Evolutionary conservation across 1,140 invertebrate genomes (phyloP).

Genomic region (Colletes gigas): DNA sequence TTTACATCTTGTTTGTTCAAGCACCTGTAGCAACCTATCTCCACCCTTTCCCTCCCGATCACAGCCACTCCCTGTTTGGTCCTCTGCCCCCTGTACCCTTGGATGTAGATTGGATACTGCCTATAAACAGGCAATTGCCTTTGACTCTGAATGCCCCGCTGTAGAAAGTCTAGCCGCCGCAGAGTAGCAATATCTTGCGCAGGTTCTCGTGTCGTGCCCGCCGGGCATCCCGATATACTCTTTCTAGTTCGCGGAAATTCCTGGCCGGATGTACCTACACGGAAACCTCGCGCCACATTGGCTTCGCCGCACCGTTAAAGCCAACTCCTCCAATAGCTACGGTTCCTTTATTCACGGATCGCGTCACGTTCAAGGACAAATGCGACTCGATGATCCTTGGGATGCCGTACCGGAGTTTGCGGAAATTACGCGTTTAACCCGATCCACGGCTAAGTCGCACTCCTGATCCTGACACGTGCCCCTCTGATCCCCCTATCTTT

Average conservation of each 20-base stretch:
- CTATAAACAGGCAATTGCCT: conserved; percentile 71
- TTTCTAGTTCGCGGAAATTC: background rate
- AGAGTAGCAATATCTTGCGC: conserved; percentile 61
- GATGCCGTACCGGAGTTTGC: too few species aligned
- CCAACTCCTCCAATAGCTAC: background rate
- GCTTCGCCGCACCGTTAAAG: too few species aligned
- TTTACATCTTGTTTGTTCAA: conserved; percentile 79
- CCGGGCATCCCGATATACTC: conserved; percentile 18
- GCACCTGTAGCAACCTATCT: conserved; percentile 68
- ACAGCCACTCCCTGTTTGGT: background rate
- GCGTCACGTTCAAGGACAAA: background rate
- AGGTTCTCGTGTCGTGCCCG: conserved; percentile 47
- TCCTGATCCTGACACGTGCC: too few species aligned
- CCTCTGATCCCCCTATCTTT: too few species aligned
- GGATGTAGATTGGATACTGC: conserved; percentile 74
- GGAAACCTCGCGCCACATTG: background rate
- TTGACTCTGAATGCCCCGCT: conserved; percentile 55
- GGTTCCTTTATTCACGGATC: background rate
- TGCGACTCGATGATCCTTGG: background rate
- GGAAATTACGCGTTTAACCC: too few species aligned
- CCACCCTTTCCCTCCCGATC: conserved; percentile 8
- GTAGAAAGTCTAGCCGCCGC: conserved; percentile 53
- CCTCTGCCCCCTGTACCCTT: conserved; percentile 14
- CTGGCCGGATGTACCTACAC: background rate
- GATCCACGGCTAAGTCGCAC: too few species aligned